A percentile compares a stretch with the other conserved stretches of the same genome.
Conservation (phyloP, 2,888 invertebrate genomes). For the Aquatica leii region DNA sequence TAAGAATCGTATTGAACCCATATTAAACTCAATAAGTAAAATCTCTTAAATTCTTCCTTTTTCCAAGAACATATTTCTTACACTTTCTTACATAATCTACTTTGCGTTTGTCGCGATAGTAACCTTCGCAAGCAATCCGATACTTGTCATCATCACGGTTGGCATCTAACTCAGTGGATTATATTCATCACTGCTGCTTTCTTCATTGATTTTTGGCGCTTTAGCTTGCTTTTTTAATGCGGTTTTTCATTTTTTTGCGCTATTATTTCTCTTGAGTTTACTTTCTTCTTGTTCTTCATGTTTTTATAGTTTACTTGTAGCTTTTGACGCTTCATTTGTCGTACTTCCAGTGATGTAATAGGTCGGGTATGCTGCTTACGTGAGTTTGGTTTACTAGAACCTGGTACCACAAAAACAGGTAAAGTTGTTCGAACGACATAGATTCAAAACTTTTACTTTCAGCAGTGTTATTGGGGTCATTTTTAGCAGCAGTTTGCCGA, state of each 20-base stretch:
- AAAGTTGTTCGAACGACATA: background rate
- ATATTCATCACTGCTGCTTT: no score
- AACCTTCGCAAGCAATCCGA: background rate
- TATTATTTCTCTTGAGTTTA: background rate
- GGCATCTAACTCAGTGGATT: background rate
- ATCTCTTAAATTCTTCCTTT: no score
- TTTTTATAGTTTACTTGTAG: no score
- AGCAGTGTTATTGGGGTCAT: conserved; percentile 8
- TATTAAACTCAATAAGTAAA: no score
- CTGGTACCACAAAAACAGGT: background rate
- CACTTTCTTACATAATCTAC: no score
- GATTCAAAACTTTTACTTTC: conserved; percentile 1
- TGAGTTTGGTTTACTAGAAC: background rate
- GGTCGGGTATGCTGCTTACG: background rate
- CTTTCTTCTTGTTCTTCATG: no score
- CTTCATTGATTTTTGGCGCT: background rate
- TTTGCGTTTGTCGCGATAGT: background rate
- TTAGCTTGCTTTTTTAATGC: background rate
- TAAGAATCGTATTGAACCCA: no score
- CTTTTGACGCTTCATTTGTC: no score
- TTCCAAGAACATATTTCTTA: no score
- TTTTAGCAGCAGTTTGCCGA: background rate
- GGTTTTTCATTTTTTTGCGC: background rate
- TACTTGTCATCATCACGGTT: background rate
- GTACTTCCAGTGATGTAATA: background rate